These are phyloP conservation scores for Oenanthe melanoleuca DNA, from an alignment of 2,113 vertebrate species.

Conservation along the genomic window DNA sequence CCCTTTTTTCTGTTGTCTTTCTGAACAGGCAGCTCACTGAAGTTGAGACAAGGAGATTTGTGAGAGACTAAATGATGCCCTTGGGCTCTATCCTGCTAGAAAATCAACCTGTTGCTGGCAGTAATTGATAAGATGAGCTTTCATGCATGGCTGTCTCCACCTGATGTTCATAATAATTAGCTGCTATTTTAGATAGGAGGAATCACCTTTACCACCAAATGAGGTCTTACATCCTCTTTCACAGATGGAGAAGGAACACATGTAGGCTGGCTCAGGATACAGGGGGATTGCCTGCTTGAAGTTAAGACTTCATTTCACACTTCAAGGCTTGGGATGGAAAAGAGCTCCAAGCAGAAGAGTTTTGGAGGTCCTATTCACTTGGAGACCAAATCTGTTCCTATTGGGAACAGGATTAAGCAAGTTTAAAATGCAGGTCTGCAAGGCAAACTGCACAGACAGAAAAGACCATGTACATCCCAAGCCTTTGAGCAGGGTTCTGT, in stretches of 20 bases:
- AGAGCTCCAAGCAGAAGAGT: neutral
- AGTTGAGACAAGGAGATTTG: neutral
- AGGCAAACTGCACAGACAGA: neutral
- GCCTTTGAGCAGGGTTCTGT: neutral
- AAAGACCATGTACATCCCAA: neutral
- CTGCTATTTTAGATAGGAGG: neutral
- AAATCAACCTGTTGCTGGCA: neutral
- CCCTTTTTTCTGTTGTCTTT: neutral
- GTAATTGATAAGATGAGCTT: neutral
- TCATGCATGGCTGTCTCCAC: neutral
- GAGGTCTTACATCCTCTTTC: neutral
- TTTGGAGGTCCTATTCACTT: neutral
- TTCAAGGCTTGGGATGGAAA: neutral
- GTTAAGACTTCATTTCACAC: neutral
- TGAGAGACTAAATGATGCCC: neutral
- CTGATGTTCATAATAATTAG: neutral
- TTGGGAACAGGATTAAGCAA: neutral
- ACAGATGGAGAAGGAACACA: neutral
- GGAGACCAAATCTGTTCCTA: neutral
- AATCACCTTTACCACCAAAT: neutral
- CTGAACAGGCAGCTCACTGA: neutral
- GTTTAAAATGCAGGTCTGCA: neutral
- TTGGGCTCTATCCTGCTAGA: neutral
- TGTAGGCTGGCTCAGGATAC: neutral
- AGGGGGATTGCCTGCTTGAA: neutral